Base-by-base conservation (phyloP, 2,113 vertebrate genomes). In the Argyrosomus japonicus region DNA sequence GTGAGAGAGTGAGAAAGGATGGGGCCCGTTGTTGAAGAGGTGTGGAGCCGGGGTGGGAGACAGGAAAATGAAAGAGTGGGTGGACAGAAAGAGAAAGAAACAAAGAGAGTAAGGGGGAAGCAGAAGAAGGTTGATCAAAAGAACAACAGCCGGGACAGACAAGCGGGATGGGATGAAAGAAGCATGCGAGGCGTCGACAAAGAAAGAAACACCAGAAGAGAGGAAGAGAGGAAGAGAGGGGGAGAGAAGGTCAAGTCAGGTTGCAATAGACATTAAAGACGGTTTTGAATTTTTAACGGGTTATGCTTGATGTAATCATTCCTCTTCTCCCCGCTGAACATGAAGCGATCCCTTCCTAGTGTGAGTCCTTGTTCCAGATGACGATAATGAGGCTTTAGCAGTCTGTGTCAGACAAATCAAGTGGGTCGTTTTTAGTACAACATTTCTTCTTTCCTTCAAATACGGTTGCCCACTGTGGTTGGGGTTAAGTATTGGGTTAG, bases 61-160 rank as follows among this genome's bases (percentile, higher is more conserved):
- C 56, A 25, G 47, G 23, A n/a, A 76, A 78, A 58, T 7, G 45
- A 72, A 74, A 61, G 63, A 60, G 72, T 48, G 50, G 50, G 36
- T 29, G 61, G 67, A 71, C 54, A 60, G 69, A 78, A 60, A 48
- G 58, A 19, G 60, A n/a, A 57, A 79, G 67, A 84, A 56, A 68
- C 48, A 74, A 67, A 6, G 27, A 51, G 50, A 53, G 56, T 8
- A 11, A 5, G 18, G 19, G 19, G 25, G 68, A 43, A 18, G 40
- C 0, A 5, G 56, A 57, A 21, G 27, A 68, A 18, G 61, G 14
- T 14, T 67, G 78, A 80, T 87, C 47, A 82, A 84, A 89, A 71
- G 75, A 74, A 69, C 23, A 74, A 60, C 36, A 83, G 64, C 23
- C 0, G 11, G 47, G 61, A 32, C 29, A 43, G 67, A 69, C 53